phyloP scores from a whole-genome alignment of 2,113 vertebrate species.

The Salvelinus namaycush region DNA sequence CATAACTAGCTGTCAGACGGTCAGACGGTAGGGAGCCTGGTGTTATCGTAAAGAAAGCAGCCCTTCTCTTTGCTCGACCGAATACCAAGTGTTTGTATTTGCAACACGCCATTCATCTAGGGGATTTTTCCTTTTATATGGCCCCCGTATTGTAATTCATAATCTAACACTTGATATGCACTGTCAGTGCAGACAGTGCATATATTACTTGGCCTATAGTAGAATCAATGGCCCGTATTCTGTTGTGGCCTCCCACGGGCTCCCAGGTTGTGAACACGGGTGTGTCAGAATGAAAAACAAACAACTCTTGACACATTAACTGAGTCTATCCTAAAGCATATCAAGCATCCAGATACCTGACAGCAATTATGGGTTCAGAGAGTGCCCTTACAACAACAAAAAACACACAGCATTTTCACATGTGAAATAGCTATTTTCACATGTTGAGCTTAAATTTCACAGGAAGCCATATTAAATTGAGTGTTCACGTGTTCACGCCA shows the following conservation, averaged over 20 bases:
- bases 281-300: constrained; percentile 21
- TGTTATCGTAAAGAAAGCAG: constrained; percentile 65
- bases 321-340: constrained; percentile 13
- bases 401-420: neutral
- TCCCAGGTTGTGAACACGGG: constrained; percentile 29
- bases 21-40: constrained; percentile 53
- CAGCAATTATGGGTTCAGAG: constrained; percentile 46
- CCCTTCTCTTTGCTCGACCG: constrained; percentile 44
- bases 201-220: constrained; percentile 19
- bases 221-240: constrained; percentile 12
- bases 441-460: too few relatives aligned
- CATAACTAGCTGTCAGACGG: constrained; percentile 69
- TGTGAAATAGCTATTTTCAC: too few relatives aligned
- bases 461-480: too few relatives aligned
- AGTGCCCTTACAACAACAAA: constrained; percentile 1
- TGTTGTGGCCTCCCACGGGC: constrained; percentile 21
- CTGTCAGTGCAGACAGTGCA: constrained; percentile 31
- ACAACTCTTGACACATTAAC: constrained; percentile 23
- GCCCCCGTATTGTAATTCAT: constrained; percentile 53
- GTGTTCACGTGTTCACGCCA: too few relatives aligned
- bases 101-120: constrained; percentile 45
- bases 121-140: constrained; percentile 19
- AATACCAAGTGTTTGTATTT: constrained; percentile 65
- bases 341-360: constrained; percentile 33
- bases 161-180: constrained; percentile 44